Evolutionary conservation across 2,888 invertebrate species (phyloP), one percentile per base, ranked within the genome.

Genomic region (Reticulitermes lucifugus): DNA sequence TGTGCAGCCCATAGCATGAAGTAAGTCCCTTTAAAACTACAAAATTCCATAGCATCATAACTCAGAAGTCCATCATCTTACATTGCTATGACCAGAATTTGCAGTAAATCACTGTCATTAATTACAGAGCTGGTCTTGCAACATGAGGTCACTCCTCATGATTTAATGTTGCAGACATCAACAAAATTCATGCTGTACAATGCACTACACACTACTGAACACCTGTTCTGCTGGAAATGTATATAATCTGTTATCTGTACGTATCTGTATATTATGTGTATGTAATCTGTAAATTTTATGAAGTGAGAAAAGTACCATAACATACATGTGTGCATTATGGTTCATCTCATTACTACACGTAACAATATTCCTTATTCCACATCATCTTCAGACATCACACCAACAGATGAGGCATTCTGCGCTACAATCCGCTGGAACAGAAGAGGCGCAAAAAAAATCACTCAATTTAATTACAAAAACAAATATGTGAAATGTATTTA

Each of bases 321-420:
- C 51, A 35, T 25, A 79, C 29, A 25, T 29, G 55, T 65, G 81
- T 81, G 81, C 70, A 70, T 59, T 41, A 81, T 70, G 81, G 43
- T 70, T 70, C 65, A 70, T 81, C 70, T 65, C 41, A 43, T 29
- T 14, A 21, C 81, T 81, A 81, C 25, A 6, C 70, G 59, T 43
- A 9, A 22, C n/a, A 12, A 43, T 65, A 35, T 41, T 75, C 25
- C 86, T 88, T 89, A 90, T 87, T 90, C 90, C 86, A 90, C 90
- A 85, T 90, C 90, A 84, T 90, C 90, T 85, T 90, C 90, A 25
- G 90, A 88, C 90, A 90, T 89, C 84, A 88, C 86, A 79, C 88
- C 87, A 86, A 84, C 84, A 25, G 79, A 77, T 35, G 80, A n/a
- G 14, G 80, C 55, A 73, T 46, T 84, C 60, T 84, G 80, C 14